Evolutionary conservation across 64 coral and sea anemone species (phyloP).

Genomic region (Exaiptasia diaphana): DNA sequence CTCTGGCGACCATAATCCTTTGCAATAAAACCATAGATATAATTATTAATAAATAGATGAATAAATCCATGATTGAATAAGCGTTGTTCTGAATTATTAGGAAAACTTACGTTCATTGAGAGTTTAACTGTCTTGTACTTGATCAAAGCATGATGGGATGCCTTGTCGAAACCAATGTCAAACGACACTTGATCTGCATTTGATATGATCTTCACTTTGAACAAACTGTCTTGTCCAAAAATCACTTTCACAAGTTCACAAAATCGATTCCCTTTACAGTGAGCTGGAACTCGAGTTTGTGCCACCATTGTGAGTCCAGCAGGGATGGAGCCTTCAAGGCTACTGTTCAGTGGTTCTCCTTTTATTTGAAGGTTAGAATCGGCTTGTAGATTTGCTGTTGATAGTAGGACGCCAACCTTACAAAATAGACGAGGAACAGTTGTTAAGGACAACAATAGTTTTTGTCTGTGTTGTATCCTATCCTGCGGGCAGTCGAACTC

Average conservation of each 20-base stretch:
- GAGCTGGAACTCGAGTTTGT: conserved; percentile 8
- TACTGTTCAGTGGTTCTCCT: conserved; percentile 31
- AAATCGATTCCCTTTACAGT: conserved; percentile 35
- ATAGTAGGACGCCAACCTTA: conserved; percentile 81
- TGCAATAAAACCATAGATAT: too few species aligned
- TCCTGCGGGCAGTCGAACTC: too few species aligned
- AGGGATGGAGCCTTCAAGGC: conserved; percentile 47
- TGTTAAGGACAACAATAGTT: too few species aligned
- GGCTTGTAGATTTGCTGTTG: conserved; percentile 39
- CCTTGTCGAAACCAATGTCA: background rate
- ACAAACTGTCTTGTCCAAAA: conserved; percentile 28
- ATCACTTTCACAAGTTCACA: conserved; percentile 60
- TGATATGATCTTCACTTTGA: background rate
- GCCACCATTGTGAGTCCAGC: conserved; percentile 64
- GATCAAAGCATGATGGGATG: background rate
- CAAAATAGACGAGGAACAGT: background rate
- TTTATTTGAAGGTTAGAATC: conserved; percentile 30
- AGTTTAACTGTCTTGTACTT: background rate
- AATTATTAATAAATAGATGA: too few species aligned
- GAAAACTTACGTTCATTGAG: background rate
- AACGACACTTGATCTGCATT: background rate
- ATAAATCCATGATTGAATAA: too few species aligned
- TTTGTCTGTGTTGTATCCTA: too few species aligned
- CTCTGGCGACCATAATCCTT: too few species aligned
- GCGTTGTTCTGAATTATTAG: too few species aligned